Conservation (phyloP, 2,113 vertebrate species). For the Paralichthys olivaceus region DNA sequence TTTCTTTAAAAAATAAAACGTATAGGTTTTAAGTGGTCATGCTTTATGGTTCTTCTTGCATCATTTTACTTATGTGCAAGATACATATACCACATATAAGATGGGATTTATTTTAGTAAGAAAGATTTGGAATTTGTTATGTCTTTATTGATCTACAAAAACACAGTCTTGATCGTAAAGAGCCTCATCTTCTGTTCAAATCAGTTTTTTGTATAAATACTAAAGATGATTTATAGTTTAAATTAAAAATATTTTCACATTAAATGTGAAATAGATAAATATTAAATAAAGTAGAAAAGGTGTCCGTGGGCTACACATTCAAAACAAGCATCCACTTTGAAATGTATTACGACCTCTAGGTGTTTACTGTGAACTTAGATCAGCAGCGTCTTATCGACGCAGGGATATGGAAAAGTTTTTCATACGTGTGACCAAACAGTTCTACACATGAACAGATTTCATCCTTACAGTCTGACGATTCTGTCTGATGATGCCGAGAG, state of each 20-base stretch:
- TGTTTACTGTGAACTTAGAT: background rate
- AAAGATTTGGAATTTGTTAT: background rate
- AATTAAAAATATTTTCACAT: no score
- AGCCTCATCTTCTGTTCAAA: background rate
- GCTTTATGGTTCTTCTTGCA: background rate
- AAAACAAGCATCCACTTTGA: background rate
- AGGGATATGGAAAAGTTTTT: background rate
- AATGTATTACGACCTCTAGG: background rate
- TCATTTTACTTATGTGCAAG: background rate
- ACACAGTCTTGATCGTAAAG: background rate
- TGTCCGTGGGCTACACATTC: background rate
- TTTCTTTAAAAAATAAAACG: background rate
- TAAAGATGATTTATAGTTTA: background rate
- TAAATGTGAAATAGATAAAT: background rate
- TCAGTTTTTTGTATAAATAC: background rate
- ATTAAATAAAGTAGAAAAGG: background rate
- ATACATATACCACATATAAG: background rate
- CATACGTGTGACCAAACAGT: background rate
- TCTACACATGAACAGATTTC: no score
- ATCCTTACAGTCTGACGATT: background rate
- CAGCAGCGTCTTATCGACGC: background rate
- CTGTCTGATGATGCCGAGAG: background rate
- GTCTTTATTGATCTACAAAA: background rate
- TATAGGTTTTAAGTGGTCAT: background rate
- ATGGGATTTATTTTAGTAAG: no score